These are phyloP conservation scores for Halcyon senegalensis DNA, from an alignment of 2,113 vertebrate genomes.

Conservation along the genomic window DNA sequence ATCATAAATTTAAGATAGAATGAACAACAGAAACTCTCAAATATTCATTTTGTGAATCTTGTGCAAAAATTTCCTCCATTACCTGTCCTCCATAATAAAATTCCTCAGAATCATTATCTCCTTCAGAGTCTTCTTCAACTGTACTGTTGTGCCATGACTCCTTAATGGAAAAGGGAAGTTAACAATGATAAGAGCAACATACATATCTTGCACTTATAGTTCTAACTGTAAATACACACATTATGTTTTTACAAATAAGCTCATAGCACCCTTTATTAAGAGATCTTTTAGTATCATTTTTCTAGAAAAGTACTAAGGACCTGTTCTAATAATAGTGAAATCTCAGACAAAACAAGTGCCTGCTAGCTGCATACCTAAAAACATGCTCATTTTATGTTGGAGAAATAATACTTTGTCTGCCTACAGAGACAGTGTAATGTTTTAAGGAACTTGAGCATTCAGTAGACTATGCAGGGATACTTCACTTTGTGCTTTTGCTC, in stretches of 20 bases:
- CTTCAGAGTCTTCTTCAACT: conserved; percentile 91
- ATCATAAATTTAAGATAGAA: background rate
- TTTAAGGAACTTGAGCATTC: background rate
- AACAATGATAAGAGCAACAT: background rate
- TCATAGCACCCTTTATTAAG: background rate
- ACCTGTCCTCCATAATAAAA: conserved; percentile 93
- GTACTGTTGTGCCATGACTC: conserved; percentile 82
- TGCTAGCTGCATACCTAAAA: background rate
- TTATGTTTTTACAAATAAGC: background rate
- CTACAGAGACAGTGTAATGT: background rate
- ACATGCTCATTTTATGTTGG: background rate
- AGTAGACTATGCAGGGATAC: background rate
- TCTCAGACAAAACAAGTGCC: background rate
- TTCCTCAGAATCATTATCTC: conserved; percentile 91
- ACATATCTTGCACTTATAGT: background rate
- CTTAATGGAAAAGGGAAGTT: conserved; percentile 59
- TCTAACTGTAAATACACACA: background rate
- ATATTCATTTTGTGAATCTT: background rate
- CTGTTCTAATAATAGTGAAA: background rate
- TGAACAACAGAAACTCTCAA: background rate
- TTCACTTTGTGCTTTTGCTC: background rate
- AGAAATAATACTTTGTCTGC: background rate
- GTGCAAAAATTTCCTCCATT: background rate
- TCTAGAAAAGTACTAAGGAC: background rate
- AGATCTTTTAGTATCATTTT: background rate